Percentiles rank a stretch among this genome's conserved stretches.
Conservation (phyloP, 1,140 invertebrate genomes). For the Drosophila quadrilineata region DNA sequence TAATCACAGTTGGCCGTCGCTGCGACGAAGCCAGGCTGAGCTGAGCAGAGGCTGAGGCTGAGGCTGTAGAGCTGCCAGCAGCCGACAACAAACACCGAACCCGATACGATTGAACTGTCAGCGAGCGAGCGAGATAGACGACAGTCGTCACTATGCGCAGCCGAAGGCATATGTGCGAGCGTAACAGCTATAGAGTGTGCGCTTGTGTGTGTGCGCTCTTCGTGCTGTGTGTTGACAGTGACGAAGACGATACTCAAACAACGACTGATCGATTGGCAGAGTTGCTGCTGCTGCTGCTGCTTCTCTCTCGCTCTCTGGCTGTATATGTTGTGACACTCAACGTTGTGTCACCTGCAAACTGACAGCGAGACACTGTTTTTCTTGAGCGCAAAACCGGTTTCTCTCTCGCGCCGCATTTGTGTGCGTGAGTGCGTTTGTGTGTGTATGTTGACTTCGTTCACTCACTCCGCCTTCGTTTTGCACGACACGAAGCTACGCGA, state of each 20-base stretch:
- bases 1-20: constrained; percentile 73
- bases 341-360: constrained; percentile 72
- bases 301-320: not conserved
- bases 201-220: constrained; percentile 19
- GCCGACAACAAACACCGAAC: constrained; percentile 33
- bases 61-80: too few relatives aligned
- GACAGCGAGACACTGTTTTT: constrained; percentile 55
- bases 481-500: too few relatives aligned
- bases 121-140: constrained; percentile 38
- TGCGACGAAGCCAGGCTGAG: constrained; percentile 71
- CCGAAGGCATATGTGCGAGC: too few relatives aligned
- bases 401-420: not conserved
- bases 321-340: constrained; percentile 59
- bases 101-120: constrained; percentile 80
- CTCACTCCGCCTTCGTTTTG: constrained; percentile 44
- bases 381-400: not conserved
- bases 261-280: constrained; percentile 48
- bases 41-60: too few relatives aligned
- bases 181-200: constrained; percentile 31
- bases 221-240: constrained; percentile 57
- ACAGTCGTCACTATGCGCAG: not conserved
- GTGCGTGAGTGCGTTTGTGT: not conserved
- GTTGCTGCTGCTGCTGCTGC: not conserved
- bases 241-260: constrained; percentile 50
- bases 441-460: constrained; percentile 12